Percentiles rank a stretch among this genome's conserved stretches.
These are phyloP conservation scores for Andrena bicolor DNA, from an alignment of 2,888 invertebrate genomes.

Conservation along the genomic window DNA sequence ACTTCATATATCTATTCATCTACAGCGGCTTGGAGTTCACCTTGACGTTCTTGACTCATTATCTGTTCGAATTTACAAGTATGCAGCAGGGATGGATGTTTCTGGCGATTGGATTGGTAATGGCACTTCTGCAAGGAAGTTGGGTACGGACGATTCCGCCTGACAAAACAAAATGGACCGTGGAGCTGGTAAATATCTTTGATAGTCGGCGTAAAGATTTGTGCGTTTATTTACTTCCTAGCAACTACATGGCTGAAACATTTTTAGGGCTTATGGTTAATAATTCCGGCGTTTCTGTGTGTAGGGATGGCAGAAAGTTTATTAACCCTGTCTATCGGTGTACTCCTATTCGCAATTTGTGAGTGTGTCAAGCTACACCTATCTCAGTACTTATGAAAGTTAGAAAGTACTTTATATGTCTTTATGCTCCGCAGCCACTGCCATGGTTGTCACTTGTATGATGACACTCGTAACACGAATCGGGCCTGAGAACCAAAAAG, in stretches of 20 bases:
- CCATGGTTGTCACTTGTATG: slow-evolving; percentile 98
- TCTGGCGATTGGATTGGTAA: slow-evolving; percentile 95
- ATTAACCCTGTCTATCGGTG: slow-evolving; percentile 91
- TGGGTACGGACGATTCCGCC: slow-evolving; percentile 93
- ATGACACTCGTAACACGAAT: slow-evolving; percentile 96
- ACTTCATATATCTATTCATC: slow-evolving; percentile 96
- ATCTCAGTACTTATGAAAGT: not conserved
- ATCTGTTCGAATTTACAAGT: slow-evolving; percentile 95
- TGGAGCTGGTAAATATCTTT: slow-evolving; percentile 86
- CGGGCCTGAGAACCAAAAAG: slow-evolving; percentile 93
- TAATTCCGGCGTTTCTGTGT: slow-evolving; percentile 94
- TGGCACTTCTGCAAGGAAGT: slow-evolving; percentile 96
- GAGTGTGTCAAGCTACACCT: slow-evolving; percentile 84
- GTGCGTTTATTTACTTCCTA: not conserved
- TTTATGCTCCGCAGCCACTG: slow-evolving; percentile 88
- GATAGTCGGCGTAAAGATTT: not conserved
- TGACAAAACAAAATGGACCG: slow-evolving; percentile 90
- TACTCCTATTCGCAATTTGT: slow-evolving; percentile 96
- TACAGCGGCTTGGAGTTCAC: slow-evolving; percentile 99
- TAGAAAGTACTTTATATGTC: not conserved
- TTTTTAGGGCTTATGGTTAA: slow-evolving; percentile 90
- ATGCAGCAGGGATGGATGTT: slow-evolving; percentile 99
- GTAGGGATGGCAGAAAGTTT: slow-evolving; percentile 90
- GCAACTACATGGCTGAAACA: slow-evolving; percentile 12
- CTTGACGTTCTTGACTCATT: slow-evolving; percentile 97